Conservation (phyloP, 2,797 vertebrate genomes). For the Xenentodon cancila region DNA sequence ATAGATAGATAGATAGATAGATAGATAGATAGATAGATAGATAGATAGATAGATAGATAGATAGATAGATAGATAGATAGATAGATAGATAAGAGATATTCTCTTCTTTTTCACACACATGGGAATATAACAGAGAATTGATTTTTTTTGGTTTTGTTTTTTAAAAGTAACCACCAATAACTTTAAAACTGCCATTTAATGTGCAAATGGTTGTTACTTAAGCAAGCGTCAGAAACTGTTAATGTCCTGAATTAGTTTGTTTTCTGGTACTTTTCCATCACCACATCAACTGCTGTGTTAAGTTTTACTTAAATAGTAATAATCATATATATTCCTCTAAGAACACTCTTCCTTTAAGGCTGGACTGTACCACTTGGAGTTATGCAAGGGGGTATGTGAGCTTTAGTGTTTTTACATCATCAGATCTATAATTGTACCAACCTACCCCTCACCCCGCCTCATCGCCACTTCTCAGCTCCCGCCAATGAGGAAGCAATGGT, state of each 20-base stretch:
- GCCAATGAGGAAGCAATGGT: slow-evolving; percentile 70
- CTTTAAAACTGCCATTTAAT: not conserved
- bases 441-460: slow-evolving; percentile 51
- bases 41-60: no score
- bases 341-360: slow-evolving; percentile 80
- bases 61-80: no score
- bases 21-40: no score
- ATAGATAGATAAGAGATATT: no score
- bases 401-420: slow-evolving; percentile 70
- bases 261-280: not conserved
- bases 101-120: no score
- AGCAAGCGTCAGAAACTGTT: not conserved
- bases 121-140: no score
- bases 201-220: not conserved
- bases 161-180: not conserved
- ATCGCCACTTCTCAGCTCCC: slow-evolving; percentile 48
- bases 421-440: slow-evolving; percentile 70
- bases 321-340: slow-evolving; percentile 18
- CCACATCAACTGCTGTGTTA: slow-evolving; percentile 3
- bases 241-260: not conserved
- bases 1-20: no score
- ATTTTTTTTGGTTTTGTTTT: no score
- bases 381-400: slow-evolving; percentile 48
- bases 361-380: slow-evolving; percentile 73
- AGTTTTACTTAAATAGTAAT: slow-evolving; percentile 1